Percentiles rank a stretch among this genome's conserved stretches.
Evolutionary conservation across 2,888 invertebrate species (phyloP).

Genomic region (Meta bourneti): DNA sequence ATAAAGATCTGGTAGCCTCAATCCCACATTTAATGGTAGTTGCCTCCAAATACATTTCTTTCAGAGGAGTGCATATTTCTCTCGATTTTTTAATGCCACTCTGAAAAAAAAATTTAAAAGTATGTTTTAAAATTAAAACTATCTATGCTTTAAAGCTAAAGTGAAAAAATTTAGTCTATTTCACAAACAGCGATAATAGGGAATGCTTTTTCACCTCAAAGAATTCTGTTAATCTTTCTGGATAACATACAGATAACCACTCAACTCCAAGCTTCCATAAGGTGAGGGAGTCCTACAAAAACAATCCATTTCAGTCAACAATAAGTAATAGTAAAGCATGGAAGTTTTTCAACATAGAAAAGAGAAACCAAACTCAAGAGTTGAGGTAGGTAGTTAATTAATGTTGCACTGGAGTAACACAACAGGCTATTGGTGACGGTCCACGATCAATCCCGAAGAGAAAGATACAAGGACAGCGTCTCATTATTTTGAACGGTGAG

Average conservation of each 20-base stretch:
- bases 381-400: too few relatives aligned
- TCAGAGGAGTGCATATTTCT: conserved; percentile 48
- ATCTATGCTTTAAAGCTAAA: too few relatives aligned
- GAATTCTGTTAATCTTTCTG: conserved; percentile 52
- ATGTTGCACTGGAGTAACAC: too few relatives aligned
- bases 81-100: conserved; percentile 36
- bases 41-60: conserved; percentile 66
- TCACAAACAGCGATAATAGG: not conserved
- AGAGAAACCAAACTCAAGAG: too few relatives aligned
- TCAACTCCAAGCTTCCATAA: conserved; percentile 69
- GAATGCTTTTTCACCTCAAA: conserved; percentile 55
- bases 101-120: conserved; percentile 26
- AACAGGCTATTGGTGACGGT: too few relatives aligned
- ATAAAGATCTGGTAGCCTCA: conserved; percentile 37
- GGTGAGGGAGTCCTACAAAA: conserved; percentile 50
- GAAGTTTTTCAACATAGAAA: too few relatives aligned
- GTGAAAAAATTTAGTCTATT: not conserved
- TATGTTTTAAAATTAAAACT: not conserved
- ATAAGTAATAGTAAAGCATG: not conserved
- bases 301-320: not conserved
- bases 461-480: too few relatives aligned
- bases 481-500: too few relatives aligned
- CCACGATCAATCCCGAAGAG: too few relatives aligned
- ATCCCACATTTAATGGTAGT: conserved; percentile 22
- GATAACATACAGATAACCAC: conserved; percentile 52